Base-by-base conservation (phyloP, 2,797 vertebrate genomes). In the Antrozous pallidus region DNA sequence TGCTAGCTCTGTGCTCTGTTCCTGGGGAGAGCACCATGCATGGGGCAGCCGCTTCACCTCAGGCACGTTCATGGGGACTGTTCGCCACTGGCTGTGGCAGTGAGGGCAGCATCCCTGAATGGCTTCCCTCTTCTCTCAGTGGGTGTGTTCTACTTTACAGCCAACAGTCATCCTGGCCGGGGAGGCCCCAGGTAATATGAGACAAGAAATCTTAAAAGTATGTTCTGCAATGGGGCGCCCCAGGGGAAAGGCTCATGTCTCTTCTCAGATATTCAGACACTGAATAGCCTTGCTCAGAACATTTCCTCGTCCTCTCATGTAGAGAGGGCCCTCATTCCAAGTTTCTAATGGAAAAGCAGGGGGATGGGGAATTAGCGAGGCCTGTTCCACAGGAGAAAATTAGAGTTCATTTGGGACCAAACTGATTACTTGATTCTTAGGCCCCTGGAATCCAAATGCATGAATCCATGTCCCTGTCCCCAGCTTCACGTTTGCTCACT, bases 21-120 rank as follows among this genome's bases (percentile, higher is more conserved):
- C 47, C 58, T 16, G 58, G 58, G 7, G 8, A 36, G 12, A 36
- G 3, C 2, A 0, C 1, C 1, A 3, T 13, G n/a, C 1, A 3
- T 13, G n/a, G 45, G 16, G 74, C 13, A 5, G 73, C 51, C 3
- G 0, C 33, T 38, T 31, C 26, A 17, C 54, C 51, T 33, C 65
- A 58, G 47, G 49, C 26, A 3, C 0, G 14, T 26, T 5, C 2
- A 40, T 49, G 47, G 65, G n/a, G 24, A 49, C 0, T 3, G 56
- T 31, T 79, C 73, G 54, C 31, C 33, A 31, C 20, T 18, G 10
- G 79, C 54, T 40, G 16, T 1, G 6, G 36, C 5, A 12, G 28
- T 54, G 10, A 8, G 8, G 36, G 36, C 20, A 40, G 24, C 5
- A 2, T 6, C 31, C 22, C n/a, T 4, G 49, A 45, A 38, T 0